phyloP scores from a whole-genome alignment of 2,113 vertebrate species.

The Apaloderma vittatum region DNA sequence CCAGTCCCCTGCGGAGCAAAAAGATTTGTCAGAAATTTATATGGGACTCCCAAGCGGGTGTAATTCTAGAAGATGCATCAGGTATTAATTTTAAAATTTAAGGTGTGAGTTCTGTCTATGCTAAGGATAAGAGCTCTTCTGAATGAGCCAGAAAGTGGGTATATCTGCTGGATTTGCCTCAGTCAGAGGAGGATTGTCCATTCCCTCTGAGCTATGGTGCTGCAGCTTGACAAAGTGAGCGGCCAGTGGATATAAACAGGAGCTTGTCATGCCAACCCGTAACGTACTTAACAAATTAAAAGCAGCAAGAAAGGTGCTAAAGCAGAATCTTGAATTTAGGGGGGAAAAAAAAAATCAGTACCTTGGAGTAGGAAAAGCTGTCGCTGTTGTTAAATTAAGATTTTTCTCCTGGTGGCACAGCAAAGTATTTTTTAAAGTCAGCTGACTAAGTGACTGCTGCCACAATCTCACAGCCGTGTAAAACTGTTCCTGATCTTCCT shows the following conservation, averaged over 20 bases:
- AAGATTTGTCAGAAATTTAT: constrained; percentile 64
- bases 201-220: background rate
- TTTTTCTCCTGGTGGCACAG: background rate
- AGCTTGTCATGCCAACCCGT: background rate
- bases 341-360: background rate
- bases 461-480: background rate
- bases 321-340: background rate
- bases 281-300: background rate
- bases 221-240: background rate
- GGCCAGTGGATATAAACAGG: background rate
- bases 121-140: background rate
- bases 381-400: background rate
- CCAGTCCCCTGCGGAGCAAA: constrained; percentile 84
- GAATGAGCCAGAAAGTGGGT: background rate
- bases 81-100: background rate
- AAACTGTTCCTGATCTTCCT: background rate
- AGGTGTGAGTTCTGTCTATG: background rate
- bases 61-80: background rate
- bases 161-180: background rate
- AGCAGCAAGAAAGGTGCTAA: background rate
- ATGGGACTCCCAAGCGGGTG: background rate
- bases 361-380: background rate
- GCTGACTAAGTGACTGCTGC: background rate
- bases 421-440: background rate
- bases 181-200: background rate